Conservation (phyloP, 1,140 invertebrate genomes). For the Lutraria rhynchaena region DNA sequence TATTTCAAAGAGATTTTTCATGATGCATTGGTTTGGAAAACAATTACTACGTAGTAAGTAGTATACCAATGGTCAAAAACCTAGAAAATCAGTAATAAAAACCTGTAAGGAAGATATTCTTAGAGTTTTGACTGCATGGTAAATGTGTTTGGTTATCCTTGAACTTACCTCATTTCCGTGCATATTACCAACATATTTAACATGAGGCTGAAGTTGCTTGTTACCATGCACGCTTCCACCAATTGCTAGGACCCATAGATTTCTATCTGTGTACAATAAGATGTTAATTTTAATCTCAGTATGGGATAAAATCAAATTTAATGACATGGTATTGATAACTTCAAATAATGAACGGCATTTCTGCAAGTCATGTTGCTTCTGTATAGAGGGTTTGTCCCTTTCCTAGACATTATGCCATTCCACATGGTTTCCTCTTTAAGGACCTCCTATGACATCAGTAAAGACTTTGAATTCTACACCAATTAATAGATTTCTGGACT, state of each 20-base stretch:
- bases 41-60: too few relatives aligned
- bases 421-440: not conserved
- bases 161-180: conserved; percentile 93
- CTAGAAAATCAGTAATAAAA: too few relatives aligned
- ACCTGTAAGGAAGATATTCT: too few relatives aligned
- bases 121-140: too few relatives aligned
- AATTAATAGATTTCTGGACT: not conserved
- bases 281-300: too few relatives aligned
- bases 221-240: conserved; percentile 67
- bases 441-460: not conserved
- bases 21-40: too few relatives aligned
- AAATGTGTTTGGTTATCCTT: too few relatives aligned
- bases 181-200: conserved; percentile 95
- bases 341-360: not conserved
- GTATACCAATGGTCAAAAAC: too few relatives aligned
- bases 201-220: conserved; percentile 73
- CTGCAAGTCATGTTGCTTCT: not conserved
- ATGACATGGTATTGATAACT: not conserved
- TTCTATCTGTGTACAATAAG: too few relatives aligned
- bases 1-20: too few relatives aligned
- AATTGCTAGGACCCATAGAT: conserved; percentile 90
- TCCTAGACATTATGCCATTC: not conserved
- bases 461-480: not conserved
- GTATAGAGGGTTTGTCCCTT: not conserved
- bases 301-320: not conserved